Base-by-base conservation (phyloP, 2,888 invertebrate species). In the Diloba caeruleocephala region DNA sequence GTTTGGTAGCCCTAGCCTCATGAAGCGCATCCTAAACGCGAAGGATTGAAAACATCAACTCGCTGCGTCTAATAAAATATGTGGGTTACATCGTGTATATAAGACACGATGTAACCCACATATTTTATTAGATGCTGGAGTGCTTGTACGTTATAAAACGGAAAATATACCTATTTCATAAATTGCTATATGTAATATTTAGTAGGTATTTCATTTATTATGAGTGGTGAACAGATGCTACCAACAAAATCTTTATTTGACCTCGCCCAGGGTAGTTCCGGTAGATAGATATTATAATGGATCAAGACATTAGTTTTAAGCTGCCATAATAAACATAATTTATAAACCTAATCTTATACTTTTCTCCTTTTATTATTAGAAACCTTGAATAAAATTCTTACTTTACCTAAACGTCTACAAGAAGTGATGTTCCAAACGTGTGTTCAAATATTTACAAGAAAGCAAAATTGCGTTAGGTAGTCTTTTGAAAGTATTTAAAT, bases 21-120 rank as follows among this genome's bases (percentile, higher is more conserved):
- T n/a, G n/a, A n/a, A n/a, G n/a, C n/a, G 21, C 21, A 1, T 17
- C 17, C 2, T 7, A 21, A 21, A 21, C 21, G 21, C 21, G 7
- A 7, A 21, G 5, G 21, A 21, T 21, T 21, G 5, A 54, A 34
- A 69, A 38, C 38, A 49, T 51, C 43, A 49, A 33, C 49, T 50
- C 28, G 38, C 32, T 44, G 37, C 28, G 52, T 48, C 54, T 29
- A 53, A 37, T 45, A n/a, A n/a, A n/a, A n/a, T n/a, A n/a, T n/a
- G n/a, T n/a, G n/a, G n/a, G n/a, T n/a, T n/a, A n/a, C n/a, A n/a
- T n/a, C n/a, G n/a, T n/a, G n/a, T n/a, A n/a, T n/a, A n/a, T n/a
- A n/a, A n/a, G n/a, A n/a, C n/a, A n/a, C n/a, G n/a, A n/a, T 54
- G 50, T 63, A 63, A 69, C 66, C 66, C 38, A 69, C 26, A 69